phyloP scores from a whole-genome alignment of 2,888 invertebrate species.

The Sinhomidia bicolor region DNA sequence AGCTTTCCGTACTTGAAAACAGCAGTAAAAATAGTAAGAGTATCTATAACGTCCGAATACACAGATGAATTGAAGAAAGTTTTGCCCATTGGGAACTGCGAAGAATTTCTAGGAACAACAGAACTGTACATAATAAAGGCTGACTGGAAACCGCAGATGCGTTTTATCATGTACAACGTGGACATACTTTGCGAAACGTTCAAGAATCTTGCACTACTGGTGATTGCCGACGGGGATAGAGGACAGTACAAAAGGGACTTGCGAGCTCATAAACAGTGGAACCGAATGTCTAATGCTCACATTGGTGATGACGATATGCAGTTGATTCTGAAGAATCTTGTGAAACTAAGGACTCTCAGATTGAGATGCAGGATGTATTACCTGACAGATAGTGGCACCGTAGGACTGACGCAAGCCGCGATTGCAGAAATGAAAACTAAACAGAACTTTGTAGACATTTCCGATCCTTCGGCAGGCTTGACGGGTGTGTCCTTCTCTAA shows the following conservation, averaged over 20 bases:
- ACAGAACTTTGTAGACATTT: neutral
- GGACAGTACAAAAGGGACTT: conserved; percentile 60
- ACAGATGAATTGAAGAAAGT: conserved; percentile 62
- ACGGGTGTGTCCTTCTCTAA: conserved; percentile 49
- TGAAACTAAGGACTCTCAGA: conserved; percentile 50
- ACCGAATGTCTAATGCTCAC: conserved; percentile 66
- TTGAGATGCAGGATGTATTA: conserved; percentile 67
- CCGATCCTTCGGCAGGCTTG: neutral
- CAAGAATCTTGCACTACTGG: conserved; percentile 70
- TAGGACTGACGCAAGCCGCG: conserved; percentile 55
- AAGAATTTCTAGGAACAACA: conserved; percentile 45
- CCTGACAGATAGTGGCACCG: conserved; percentile 67
- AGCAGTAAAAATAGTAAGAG: conserved; percentile 59
- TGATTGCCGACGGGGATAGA: conserved; percentile 74
- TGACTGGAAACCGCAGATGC: conserved; percentile 65
- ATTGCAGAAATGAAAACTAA: conserved; percentile 46
- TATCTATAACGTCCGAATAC: conserved; percentile 64
- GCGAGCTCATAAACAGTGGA: conserved; percentile 61
- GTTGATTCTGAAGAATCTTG: conserved; percentile 59
- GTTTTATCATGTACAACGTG: conserved; percentile 66
- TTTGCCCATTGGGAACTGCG: conserved; percentile 48
- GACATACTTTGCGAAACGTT: conserved; percentile 61
- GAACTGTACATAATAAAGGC: conserved; percentile 49
- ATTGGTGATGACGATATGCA: conserved; percentile 72
- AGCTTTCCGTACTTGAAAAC: conserved; percentile 52